Base-by-base conservation (phyloP, 2,113 vertebrate genomes). In the Calyptommatus sinebrachiatus region DNA sequence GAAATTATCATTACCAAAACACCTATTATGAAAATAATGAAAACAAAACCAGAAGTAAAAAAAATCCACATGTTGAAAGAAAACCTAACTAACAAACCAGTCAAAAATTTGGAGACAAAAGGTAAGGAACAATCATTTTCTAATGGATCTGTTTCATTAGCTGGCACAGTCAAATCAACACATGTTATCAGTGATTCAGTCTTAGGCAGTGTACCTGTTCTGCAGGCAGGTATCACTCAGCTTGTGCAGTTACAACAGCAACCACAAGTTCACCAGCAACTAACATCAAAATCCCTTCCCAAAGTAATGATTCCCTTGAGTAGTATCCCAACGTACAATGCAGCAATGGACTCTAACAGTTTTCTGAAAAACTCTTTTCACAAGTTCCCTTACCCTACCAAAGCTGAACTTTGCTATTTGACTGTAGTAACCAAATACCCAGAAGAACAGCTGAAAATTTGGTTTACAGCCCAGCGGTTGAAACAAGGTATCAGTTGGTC, bases 401-500 rank as follows among this genome's bases (percentile, higher is more conserved):
- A 99, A 91, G 98, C 99, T 0, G 98, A 99, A 89, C 97, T 99
- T 79, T 99, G 98, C 95, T 99, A 99, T 84, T 89, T 99, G 92
- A 99, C 98, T 0, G 99, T 99, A 75, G 99, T 99, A 88, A 99
- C 99, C 31, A 99, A 98, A 91, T 99, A 98, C 74, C 98, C 97
- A 0, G 99, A 99, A 86, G 98, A 99, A 83, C 98, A 99, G 93
- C 97, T 99, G 87, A 99, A 99, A 93, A 99, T 99, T 92, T 99
- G 99, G 99, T 99, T 99, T 92, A 99, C 98, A 0, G 99, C 99
- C 5, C 99, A 99, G 87, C 94, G 99, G 90, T 92, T 99, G 60
- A 99, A 99, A 90, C 98, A 99, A 70, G 99, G 99, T 60, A 99
- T 99, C 88, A 99, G 98, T 93, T 99, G 99, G 99, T 99, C 99